phyloP scores from a whole-genome alignment of 2,888 invertebrate genomes.

The Catotricha subobsoleta region DNA sequence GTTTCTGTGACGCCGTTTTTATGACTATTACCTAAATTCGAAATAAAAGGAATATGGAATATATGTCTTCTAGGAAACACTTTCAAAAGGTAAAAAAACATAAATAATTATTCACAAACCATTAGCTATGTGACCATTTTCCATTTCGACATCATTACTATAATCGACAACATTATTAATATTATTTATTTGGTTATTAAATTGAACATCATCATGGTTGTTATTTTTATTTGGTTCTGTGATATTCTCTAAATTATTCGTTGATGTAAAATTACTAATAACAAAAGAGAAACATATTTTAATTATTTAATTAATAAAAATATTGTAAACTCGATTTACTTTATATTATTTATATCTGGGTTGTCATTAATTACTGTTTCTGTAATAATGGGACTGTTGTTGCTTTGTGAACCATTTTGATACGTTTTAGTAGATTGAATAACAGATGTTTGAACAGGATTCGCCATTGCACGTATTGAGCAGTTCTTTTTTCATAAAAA shows the following conservation, averaged over 20 bases:
- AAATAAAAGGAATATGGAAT: conserved; percentile 5
- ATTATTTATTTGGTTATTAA: conserved; percentile 18
- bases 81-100: not conserved
- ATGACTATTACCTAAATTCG: conserved; percentile 21
- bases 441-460: conserved; percentile 54
- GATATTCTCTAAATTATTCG: conserved; percentile 2
- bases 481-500: conserved; percentile 1
- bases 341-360: conserved; percentile 37
- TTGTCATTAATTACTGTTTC: conserved; percentile 30
- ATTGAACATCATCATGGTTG: conserved; percentile 10
- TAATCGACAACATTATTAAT: conserved; percentile 16
- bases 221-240: conserved; percentile 6
- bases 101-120: conserved; percentile 18
- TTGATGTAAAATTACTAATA: conserved; percentile 4
- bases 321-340: not conserved
- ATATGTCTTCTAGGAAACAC: not conserved
- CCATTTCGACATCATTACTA: conserved; percentile 31
- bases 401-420: conserved; percentile 20
- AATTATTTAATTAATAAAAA: not conserved
- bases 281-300: not conserved
- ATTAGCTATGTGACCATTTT: conserved; percentile 27
- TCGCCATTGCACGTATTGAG: conserved; percentile 18
- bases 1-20: conserved; percentile 25
- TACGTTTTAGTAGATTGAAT: conserved; percentile 54
- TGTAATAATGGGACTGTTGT: conserved; percentile 2